Percentiles rank a stretch among this genome's conserved stretches.
phyloP scores from a whole-genome alignment of 1,140 invertebrate species.

The Zophobas atratus region DNA sequence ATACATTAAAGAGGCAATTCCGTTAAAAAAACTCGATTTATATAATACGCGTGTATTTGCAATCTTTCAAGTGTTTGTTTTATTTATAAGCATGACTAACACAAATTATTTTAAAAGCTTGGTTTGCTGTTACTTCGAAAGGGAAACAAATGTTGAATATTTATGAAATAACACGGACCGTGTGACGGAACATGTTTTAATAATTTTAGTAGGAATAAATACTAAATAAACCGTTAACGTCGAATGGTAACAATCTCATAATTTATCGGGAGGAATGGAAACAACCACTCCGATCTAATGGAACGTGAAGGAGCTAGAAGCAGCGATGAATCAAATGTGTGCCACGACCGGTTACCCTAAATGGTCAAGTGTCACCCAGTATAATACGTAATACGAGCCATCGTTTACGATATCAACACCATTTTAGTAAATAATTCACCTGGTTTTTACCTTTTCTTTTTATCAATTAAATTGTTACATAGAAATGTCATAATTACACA shows the following conservation, averaged over 20 bases:
- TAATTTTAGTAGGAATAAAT: slow-evolving; percentile 12
- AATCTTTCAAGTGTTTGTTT: slow-evolving; percentile 42
- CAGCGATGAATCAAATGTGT: slow-evolving; percentile 55
- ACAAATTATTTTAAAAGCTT: slow-evolving; percentile 34
- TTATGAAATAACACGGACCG: not conserved
- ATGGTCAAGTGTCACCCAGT: slow-evolving; percentile 51
- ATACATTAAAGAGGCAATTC: not conserved
- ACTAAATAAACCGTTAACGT: not conserved
- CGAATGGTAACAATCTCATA: no score
- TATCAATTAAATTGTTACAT: slow-evolving; percentile 48
- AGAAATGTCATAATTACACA: slow-evolving; percentile 49
- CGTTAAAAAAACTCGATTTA: not conserved
- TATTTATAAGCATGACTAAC: slow-evolving; percentile 50
- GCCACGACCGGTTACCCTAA: slow-evolving; percentile 54
- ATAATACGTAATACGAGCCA: slow-evolving; percentile 39
- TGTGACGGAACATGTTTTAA: slow-evolving; percentile 12
- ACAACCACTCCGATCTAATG: not conserved
- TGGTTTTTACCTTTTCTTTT: slow-evolving; percentile 38
- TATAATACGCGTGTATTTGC: not conserved
- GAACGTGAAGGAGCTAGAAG: not conserved
- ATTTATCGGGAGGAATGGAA: no score
- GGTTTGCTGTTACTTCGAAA: slow-evolving; percentile 12
- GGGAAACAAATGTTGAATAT: slow-evolving; percentile 17
- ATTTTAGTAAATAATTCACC: slow-evolving; percentile 52
- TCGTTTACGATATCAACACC: slow-evolving; percentile 47